Percentiles rank a stretch among this genome's conserved stretches.
Evolutionary conservation across 2,888 invertebrate genomes (phyloP).

Genomic region (Coremacera marginata): DNA sequence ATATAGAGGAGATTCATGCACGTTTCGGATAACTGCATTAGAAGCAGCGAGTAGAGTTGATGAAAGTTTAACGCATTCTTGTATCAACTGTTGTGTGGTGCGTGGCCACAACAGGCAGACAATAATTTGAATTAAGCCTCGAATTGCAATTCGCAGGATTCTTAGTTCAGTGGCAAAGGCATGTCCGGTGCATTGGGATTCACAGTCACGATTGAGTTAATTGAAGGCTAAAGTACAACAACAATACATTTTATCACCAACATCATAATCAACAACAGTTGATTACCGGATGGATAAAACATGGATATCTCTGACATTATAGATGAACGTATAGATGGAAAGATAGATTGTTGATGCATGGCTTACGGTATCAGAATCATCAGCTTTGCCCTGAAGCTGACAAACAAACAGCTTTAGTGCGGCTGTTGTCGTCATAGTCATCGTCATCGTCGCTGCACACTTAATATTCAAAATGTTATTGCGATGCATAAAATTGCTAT

Average conservation of each 20-base stretch:
- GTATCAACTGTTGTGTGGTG: background rate
- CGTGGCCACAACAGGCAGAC: background rate
- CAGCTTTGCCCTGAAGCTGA: background rate
- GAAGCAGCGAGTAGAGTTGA: background rate
- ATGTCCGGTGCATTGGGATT: background rate
- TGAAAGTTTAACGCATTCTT: background rate
- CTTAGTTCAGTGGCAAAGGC: background rate
- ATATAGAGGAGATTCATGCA: background rate
- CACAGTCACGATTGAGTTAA: background rate
- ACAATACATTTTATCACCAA: background rate
- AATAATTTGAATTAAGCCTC: background rate
- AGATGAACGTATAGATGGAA: background rate
- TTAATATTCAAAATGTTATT: slow-evolving; percentile 51
- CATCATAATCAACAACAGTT: background rate
- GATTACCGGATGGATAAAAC: background rate
- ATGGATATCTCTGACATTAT: background rate
- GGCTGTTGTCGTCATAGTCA: slow-evolving; percentile 7
- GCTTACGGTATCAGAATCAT: background rate
- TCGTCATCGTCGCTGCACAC: slow-evolving; percentile 41
- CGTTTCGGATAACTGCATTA: background rate
- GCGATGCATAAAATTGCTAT: slow-evolving; percentile 47
- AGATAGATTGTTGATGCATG: background rate
- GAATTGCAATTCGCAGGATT: too few relatives aligned
- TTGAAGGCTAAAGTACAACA: background rate
- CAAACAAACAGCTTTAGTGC: background rate